phyloP scores from a whole-genome alignment of 2,113 vertebrate species.

The Plestiodon gilberti region DNA sequence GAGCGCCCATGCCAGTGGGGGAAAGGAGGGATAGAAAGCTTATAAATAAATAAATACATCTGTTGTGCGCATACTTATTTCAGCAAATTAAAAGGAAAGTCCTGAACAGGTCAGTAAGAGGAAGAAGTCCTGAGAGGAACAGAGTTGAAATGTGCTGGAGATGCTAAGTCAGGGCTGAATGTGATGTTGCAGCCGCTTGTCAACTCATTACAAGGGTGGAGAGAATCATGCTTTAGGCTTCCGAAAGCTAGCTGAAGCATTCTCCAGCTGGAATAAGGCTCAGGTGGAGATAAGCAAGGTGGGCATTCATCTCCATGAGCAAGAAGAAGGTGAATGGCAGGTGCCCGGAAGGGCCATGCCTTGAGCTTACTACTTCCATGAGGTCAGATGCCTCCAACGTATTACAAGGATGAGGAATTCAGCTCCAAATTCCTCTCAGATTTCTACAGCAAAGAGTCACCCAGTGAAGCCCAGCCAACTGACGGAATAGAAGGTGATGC shows the following conservation, averaged over 20 bases:
- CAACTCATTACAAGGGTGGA: background rate
- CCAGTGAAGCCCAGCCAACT: background rate
- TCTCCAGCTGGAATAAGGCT: background rate
- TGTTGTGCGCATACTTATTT: too few species aligned
- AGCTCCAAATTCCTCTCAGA: background rate
- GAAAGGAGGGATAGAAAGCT: too few species aligned
- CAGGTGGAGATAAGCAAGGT: background rate
- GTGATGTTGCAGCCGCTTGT: background rate
- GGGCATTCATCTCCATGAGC: background rate
- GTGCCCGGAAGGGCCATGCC: background rate
- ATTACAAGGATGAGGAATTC: background rate
- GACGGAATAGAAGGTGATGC: background rate
- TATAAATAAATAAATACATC: too few species aligned
- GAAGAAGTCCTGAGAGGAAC: background rate
- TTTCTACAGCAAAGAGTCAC: background rate
- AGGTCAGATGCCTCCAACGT: background rate
- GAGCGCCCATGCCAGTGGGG: too few species aligned
- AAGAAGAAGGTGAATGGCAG: background rate
- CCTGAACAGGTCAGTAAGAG: background rate
- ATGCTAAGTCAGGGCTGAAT: background rate
- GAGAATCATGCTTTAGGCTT: background rate
- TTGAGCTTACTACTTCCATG: background rate
- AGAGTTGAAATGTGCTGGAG: background rate
- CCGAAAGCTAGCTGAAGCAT: background rate
- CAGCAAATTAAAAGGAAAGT: background rate